Percentiles rank a stretch among this genome's conserved stretches.
Evolutionary conservation across 2,888 invertebrate genomes (phyloP).

Genomic region (Steinernema carpocapsae): DNA sequence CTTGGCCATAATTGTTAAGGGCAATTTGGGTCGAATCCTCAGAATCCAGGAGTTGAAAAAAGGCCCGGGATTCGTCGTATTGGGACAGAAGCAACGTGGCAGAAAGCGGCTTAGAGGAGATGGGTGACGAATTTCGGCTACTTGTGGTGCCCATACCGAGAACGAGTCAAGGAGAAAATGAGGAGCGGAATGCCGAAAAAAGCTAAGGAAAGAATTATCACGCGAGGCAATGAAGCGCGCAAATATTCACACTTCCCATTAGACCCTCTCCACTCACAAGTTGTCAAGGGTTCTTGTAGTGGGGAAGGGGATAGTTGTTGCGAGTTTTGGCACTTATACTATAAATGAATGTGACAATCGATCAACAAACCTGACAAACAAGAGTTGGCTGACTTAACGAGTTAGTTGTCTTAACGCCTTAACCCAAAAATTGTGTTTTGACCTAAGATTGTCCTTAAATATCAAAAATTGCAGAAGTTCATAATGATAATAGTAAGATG

Average conservation of each 20-base stretch:
- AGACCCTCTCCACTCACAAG: neutral
- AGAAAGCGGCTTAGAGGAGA: neutral
- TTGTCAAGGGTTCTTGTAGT: no score
- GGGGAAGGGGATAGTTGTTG: no score
- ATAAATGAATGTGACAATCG: no score
- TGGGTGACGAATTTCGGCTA: neutral
- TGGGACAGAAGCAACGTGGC: conserved; percentile 1
- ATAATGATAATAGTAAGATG: no score
- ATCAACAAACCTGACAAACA: no score
- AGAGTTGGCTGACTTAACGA: no score
- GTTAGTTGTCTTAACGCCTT: no score
- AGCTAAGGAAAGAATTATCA: no score
- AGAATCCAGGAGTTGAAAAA: neutral
- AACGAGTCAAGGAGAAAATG: neutral
- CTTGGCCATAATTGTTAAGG: neutral
- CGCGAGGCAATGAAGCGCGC: conserved; percentile 7
- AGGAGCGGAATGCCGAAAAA: neutral
- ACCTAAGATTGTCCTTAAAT: no score
- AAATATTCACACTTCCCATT: neutral
- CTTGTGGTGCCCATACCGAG: conserved; percentile 16
- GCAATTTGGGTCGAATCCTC: neutral
- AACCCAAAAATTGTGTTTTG: no score
- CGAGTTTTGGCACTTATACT: no score
- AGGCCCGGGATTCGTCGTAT: neutral
- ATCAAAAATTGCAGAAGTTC: no score